These are phyloP conservation scores for Alcedo atthis DNA, from an alignment of 2,797 vertebrate genomes.

Conservation along the genomic window DNA sequence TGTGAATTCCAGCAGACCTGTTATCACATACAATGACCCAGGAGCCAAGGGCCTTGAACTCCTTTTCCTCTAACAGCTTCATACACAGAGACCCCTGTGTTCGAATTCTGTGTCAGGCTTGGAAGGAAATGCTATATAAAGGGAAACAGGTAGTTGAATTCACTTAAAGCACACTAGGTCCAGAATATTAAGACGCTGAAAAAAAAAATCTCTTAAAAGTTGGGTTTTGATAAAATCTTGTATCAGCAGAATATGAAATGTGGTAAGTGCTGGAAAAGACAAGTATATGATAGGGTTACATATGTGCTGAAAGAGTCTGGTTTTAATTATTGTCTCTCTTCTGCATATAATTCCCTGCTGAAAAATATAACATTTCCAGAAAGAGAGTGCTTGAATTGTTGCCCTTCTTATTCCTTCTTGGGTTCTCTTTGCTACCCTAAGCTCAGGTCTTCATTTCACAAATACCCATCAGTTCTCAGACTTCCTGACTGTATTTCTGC, in stretches of 20 bases:
- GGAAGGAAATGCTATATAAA: not conserved
- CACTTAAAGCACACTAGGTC: not conserved
- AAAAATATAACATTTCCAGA: not conserved
- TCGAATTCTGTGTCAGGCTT: not conserved
- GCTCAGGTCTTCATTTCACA: not conserved
- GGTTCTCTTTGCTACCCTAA: not conserved
- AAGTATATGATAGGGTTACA: not conserved
- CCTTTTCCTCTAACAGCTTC: not conserved
- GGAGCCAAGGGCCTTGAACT: not conserved
- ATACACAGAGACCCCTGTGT: not conserved
- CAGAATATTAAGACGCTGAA: not conserved
- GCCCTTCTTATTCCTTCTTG: not conserved
- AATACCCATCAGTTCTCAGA: not conserved
- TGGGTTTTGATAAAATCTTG: not conserved
- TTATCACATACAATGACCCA: not conserved
- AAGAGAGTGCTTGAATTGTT: not conserved
- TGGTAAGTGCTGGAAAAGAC: not conserved
- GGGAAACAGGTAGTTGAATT: not conserved
- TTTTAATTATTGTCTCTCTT: constrained; percentile 3
- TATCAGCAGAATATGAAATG: not conserved
- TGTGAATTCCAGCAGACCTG: not conserved
- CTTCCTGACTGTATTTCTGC: not conserved
- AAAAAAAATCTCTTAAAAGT: not conserved
- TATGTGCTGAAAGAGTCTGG: not conserved
- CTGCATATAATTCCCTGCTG: not conserved